A percentile compares a stretch with the other conserved stretches of the same genome.
These are phyloP conservation scores for Paracentrotus lividus DNA, from an alignment of 53 echinoderm and acorn worm genomes.

Conservation along the genomic window DNA sequence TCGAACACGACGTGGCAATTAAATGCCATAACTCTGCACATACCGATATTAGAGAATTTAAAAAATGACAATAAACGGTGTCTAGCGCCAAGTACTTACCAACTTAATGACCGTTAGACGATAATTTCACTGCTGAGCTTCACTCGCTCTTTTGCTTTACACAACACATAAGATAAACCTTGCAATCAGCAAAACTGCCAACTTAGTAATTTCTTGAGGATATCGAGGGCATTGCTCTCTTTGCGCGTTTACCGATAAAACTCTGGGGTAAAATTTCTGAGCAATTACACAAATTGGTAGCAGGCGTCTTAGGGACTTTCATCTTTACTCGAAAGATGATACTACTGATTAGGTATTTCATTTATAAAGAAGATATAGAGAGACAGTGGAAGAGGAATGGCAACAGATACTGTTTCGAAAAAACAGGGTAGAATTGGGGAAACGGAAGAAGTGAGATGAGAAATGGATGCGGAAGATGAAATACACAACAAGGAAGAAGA, in stretches of 20 bases:
- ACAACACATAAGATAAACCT: not conserved
- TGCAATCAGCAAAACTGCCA: not conserved
- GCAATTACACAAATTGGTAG: conserved; percentile 38
- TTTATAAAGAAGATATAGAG: not conserved
- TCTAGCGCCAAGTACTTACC: too few species aligned
- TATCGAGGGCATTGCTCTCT: not conserved
- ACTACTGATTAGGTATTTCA: not conserved
- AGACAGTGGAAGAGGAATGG: not conserved
- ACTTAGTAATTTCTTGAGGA: not conserved
- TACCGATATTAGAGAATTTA: too few species aligned
- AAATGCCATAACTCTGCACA: too few species aligned
- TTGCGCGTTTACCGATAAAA: not conserved
- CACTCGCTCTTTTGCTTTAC: too few species aligned
- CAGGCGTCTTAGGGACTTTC: not conserved
- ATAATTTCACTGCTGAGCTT: too few species aligned
- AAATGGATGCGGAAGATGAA: not conserved
- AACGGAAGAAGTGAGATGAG: not conserved
- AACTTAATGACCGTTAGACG: too few species aligned
- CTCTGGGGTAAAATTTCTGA: not conserved
- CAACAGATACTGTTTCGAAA: not conserved
- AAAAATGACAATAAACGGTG: too few species aligned
- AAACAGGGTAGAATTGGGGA: not conserved
- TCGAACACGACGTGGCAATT: too few species aligned
- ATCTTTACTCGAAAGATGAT: not conserved
- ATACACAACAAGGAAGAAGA: not conserved